phyloP scores from a whole-genome alignment of 2,113 vertebrate species.

The Sphyrna mokarran region DNA sequence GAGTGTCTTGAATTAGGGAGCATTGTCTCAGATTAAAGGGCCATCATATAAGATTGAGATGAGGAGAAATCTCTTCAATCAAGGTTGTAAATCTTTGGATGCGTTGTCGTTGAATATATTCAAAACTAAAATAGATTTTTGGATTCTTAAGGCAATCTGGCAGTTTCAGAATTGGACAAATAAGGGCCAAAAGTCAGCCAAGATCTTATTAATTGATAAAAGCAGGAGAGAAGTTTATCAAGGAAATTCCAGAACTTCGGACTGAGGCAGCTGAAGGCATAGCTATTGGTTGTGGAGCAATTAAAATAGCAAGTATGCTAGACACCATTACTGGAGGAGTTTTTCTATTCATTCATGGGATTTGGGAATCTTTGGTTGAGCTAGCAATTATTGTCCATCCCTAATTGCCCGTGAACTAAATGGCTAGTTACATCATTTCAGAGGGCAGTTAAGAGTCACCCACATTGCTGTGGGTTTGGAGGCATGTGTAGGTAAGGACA shows the following conservation, averaged over 20 bases:
- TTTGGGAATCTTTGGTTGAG: no score
- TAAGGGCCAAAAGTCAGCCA: not conserved
- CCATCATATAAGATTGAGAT: not conserved
- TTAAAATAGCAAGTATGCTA: no score
- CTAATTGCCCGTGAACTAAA: no score
- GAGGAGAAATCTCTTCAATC: not conserved
- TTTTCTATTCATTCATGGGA: no score
- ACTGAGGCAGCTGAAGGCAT: not conserved
- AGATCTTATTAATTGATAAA: not conserved
- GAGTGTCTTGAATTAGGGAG: not conserved
- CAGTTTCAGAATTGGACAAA: not conserved
- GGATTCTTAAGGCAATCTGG: not conserved
- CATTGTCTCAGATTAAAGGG: no score
- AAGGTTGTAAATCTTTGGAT: not conserved
- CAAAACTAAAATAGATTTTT: not conserved
- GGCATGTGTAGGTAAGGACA: no score
- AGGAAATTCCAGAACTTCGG: not conserved
- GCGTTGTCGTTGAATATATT: not conserved
- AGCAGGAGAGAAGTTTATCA: not conserved
- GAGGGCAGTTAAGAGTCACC: no score
- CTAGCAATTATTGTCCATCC: no score
- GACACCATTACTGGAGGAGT: no score
- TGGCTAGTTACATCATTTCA: no score
- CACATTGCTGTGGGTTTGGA: no score
- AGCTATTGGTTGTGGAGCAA: no score